These are phyloP conservation scores for Caerostris darwini DNA, from an alignment of 1,140 invertebrate genomes.

Conservation along the genomic window DNA sequence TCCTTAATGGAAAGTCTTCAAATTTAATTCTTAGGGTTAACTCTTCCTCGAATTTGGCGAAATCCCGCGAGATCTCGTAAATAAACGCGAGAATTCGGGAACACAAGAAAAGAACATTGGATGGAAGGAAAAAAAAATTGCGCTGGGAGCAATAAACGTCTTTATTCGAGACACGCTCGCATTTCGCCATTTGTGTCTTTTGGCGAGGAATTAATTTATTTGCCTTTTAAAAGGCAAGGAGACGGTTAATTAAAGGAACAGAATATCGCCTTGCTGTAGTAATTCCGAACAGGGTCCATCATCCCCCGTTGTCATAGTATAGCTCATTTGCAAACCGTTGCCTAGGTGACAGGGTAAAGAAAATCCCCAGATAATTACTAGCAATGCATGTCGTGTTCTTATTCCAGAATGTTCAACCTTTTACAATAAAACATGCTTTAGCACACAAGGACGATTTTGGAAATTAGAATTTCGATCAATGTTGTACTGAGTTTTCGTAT, in stretches of 20 bases:
- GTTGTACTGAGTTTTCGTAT: too few species aligned
- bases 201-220: conserved; percentile 27
- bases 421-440: not conserved
- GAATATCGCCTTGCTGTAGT: not conserved
- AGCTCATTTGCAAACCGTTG: conserved; percentile 16
- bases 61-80: not conserved
- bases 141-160: not conserved
- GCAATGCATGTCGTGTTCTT: not conserved
- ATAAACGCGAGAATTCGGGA: not conserved
- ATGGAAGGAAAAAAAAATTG: too few species aligned
- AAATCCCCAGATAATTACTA: not conserved
- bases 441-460: not conserved
- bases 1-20: conserved; percentile 27
- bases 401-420: not conserved
- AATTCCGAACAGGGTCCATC: conserved; percentile 22
- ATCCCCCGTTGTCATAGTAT: conserved; percentile 9
- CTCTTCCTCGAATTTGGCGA: not conserved
- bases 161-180: not conserved
- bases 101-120: not conserved
- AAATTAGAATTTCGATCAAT: not conserved
- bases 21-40: conserved; percentile 16
- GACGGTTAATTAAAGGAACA: not conserved
- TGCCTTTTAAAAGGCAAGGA: conserved; percentile 42
- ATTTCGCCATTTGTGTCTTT: not conserved
- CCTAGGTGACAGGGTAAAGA: not conserved